Conservation (phyloP, 2,888 invertebrate genomes). For the Cephalotes varians region DNA sequence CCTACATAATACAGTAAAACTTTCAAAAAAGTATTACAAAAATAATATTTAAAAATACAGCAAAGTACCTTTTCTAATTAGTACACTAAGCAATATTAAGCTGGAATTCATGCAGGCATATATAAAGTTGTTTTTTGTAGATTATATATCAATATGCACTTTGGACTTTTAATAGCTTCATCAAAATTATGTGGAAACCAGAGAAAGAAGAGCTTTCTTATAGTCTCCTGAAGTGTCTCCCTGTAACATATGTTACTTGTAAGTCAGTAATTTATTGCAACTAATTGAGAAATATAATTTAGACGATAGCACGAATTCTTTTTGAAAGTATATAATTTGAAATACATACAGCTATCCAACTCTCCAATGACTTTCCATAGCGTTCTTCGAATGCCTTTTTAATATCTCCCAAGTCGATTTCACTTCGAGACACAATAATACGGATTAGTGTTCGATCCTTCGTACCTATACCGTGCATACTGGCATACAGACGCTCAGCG, state of each 20-base stretch:
- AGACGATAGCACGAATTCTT: not conserved
- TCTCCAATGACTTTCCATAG: conserved; percentile 93
- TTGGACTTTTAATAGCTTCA: conserved; percentile 3
- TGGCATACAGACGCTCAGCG: conserved; percentile 95
- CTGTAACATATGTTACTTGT: conserved; percentile 88
- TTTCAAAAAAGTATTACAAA: conserved; percentile 34
- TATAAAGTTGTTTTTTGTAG: conserved; percentile 3
- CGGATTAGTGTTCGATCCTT: conserved; percentile 97
- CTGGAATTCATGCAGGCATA: not conserved
- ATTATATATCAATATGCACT: conserved; percentile 10
- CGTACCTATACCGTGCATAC: conserved; percentile 96
- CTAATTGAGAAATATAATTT: conserved; percentile 8
- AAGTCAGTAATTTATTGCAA: conserved; percentile 32
- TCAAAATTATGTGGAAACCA: conserved; percentile 89
- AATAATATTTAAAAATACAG: conserved; percentile 32
- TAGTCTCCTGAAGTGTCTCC: conserved; percentile 97
- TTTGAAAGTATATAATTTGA: not conserved
- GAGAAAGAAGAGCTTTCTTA: conserved; percentile 95
- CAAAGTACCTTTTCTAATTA: not conserved
- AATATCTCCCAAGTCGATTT: conserved; percentile 97
- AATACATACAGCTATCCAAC: conserved; percentile 93
- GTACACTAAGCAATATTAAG: conserved; percentile 17
- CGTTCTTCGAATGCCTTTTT: conserved; percentile 95
- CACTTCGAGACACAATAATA: conserved; percentile 95
- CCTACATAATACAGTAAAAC: conserved; percentile 12